Conservation (phyloP, 2,888 invertebrate genomes). For the Ganaspis brasiliensis region DNA sequence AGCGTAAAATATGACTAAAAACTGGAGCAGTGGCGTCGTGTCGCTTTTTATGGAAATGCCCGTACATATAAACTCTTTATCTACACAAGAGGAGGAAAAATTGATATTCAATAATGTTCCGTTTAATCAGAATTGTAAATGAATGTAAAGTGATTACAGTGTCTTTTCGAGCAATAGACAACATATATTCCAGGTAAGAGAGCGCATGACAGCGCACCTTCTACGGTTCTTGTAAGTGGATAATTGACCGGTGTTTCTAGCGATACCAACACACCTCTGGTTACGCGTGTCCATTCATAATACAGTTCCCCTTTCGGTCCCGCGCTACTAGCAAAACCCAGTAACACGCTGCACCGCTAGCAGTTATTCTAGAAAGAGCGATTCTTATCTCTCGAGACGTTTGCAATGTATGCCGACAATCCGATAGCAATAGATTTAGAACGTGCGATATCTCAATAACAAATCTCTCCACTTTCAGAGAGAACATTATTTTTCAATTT, state of each 20-base stretch:
- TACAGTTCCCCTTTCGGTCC: slow-evolving; percentile 46
- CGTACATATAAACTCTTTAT: not conserved
- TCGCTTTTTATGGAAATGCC: too few relatives aligned
- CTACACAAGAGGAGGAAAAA: not conserved
- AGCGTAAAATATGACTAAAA: too few relatives aligned
- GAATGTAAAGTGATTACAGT: slow-evolving; percentile 3
- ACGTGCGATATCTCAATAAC: slow-evolving; percentile 69
- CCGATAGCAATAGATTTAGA: slow-evolving; percentile 63
- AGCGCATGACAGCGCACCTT: slow-evolving; percentile 34
- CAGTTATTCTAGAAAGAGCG: slow-evolving; percentile 67
- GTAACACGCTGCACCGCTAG: slow-evolving; percentile 51
- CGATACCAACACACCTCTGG: slow-evolving; percentile 22
- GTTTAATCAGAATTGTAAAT: slow-evolving; percentile 12
- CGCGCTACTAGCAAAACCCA: slow-evolving; percentile 43
- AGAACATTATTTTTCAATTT: slow-evolving; percentile 29
- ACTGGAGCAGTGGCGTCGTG: too few relatives aligned
- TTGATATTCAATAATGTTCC: slow-evolving; percentile 8
- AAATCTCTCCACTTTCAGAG: slow-evolving; percentile 56
- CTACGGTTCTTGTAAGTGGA: slow-evolving; percentile 54
- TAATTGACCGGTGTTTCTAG: slow-evolving; percentile 53
- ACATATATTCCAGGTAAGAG: not conserved
- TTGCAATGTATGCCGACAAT: slow-evolving; percentile 58
- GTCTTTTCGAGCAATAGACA: slow-evolving; percentile 15
- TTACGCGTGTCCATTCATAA: slow-evolving; percentile 53
- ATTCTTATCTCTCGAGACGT: slow-evolving; percentile 65